Conservation (phyloP, 2,888 invertebrate species). For the Caenorhabditis angaria region DNA sequence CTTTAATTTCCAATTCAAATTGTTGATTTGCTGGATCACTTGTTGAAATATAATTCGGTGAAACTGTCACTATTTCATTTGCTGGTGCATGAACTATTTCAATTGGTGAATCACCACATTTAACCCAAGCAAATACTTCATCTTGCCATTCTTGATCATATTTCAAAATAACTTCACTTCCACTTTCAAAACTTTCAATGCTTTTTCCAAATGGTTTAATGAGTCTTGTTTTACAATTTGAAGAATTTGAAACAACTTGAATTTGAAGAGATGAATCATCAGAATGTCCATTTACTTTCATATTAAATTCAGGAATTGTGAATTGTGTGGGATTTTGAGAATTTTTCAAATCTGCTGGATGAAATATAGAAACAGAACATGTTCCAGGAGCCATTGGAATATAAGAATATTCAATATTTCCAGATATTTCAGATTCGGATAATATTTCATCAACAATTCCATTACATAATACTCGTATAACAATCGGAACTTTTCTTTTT, state of each 20-base stretch:
- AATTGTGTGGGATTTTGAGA: slow-evolving; percentile 14
- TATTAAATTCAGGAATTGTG: slow-evolving; percentile 31
- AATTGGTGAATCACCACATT: slow-evolving; percentile 19
- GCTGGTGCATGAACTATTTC: slow-evolving; percentile 39
- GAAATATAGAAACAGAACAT: slow-evolving; percentile 27
- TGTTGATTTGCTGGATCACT: too few relatives aligned
- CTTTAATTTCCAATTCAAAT: background rate
- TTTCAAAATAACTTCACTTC: slow-evolving; percentile 12
- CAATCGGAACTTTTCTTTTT: slow-evolving; percentile 24
- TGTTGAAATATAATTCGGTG: background rate
- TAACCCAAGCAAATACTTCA: slow-evolving; percentile 37
- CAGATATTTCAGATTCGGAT: slow-evolving; percentile 19
- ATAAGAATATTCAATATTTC: slow-evolving; percentile 25
- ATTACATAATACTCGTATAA: slow-evolving; percentile 29
- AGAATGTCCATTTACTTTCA: slow-evolving; percentile 29
- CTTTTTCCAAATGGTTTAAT: slow-evolving; percentile 21
- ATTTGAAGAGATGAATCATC: slow-evolving; percentile 16
- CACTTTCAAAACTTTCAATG: background rate
- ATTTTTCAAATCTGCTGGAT: slow-evolving; percentile 14
- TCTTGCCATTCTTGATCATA: slow-evolving; percentile 29
- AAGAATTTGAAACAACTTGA: background rate
- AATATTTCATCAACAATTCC: slow-evolving; percentile 31
- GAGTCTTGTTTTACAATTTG: slow-evolving; percentile 21
- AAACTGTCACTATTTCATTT: slow-evolving; percentile 3
- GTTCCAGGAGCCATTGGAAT: slow-evolving; percentile 32